Percentiles rank a stretch among this genome's conserved stretches.
These are phyloP conservation scores for Stenopsyche tienmushanensis DNA, from an alignment of 1,140 invertebrate species.

Conservation along the genomic window DNA sequence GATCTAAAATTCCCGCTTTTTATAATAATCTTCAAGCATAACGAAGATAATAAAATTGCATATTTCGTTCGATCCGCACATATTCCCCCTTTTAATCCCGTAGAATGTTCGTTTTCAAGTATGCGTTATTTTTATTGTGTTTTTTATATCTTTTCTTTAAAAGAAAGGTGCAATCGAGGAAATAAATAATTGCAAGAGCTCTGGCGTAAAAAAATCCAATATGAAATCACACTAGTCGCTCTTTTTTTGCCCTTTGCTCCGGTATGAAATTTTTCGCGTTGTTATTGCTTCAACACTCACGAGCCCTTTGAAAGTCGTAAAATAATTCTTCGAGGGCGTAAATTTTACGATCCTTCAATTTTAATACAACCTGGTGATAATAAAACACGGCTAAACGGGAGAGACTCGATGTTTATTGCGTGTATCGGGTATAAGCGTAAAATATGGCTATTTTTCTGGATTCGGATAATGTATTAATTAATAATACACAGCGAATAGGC, in stretches of 20 bases:
- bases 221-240: neutral
- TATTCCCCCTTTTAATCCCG: no score
- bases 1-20: no score
- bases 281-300: neutral
- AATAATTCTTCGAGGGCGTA: constrained; percentile 18
- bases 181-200: neutral
- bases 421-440: neutral
- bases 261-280: neutral
- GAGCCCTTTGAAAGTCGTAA: constrained; percentile 12
- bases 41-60: no score
- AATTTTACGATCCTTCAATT: constrained; percentile 24
- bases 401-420: neutral
- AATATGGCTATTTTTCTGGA: no score
- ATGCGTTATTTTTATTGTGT: no score
- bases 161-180: neutral
- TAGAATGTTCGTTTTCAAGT: neutral
- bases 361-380: constrained; percentile 7
- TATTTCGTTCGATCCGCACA: no score
- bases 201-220: neutral
- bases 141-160: neutral
- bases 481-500: no score
- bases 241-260: neutral
- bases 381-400: constrained; percentile 8
- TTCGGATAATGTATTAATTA: no score
- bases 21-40: no score